Percentiles rank a stretch among this genome's conserved stretches.
Conservation (phyloP, 2,113 vertebrate species). For the Eublepharis macularius region DNA sequence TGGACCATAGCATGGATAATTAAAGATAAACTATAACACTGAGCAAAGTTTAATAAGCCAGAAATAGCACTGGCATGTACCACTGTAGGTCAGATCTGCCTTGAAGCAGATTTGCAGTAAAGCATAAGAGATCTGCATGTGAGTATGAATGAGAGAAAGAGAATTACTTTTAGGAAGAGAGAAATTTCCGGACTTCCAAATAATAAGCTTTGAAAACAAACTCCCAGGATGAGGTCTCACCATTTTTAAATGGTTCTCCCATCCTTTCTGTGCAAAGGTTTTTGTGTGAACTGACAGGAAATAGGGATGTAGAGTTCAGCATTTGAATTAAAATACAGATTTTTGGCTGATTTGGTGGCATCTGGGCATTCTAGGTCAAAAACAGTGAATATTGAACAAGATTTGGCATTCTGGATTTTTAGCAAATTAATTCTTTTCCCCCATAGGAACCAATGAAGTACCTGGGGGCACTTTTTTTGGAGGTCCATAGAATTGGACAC, state of each 20-base stretch:
- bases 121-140: not conserved
- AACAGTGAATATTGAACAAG: too few relatives aligned
- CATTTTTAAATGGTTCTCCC: not conserved
- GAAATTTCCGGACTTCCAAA: not conserved
- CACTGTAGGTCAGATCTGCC: not conserved
- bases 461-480: too few relatives aligned
- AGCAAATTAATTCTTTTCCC: too few relatives aligned
- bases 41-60: conserved; percentile 1
- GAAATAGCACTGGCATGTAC: not conserved
- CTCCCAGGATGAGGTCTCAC: not conserved
- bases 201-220: not conserved
- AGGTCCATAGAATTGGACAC: too few relatives aligned
- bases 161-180: not conserved
- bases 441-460: too few relatives aligned
- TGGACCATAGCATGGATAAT: not conserved
- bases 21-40: conserved; percentile 12
- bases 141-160: accelerated
- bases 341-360: too few relatives aligned
- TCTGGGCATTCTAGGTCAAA: too few relatives aligned
- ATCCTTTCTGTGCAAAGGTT: not conserved
- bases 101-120: not conserved
- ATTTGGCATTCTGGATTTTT: too few relatives aligned
- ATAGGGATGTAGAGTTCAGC: too few relatives aligned
- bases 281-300: not conserved
- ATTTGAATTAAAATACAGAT: too few relatives aligned